Evolutionary conservation across 2,888 invertebrate species (phyloP), one percentile per base, ranked within the genome.

Genomic region (Drosophila testacea): DNA sequence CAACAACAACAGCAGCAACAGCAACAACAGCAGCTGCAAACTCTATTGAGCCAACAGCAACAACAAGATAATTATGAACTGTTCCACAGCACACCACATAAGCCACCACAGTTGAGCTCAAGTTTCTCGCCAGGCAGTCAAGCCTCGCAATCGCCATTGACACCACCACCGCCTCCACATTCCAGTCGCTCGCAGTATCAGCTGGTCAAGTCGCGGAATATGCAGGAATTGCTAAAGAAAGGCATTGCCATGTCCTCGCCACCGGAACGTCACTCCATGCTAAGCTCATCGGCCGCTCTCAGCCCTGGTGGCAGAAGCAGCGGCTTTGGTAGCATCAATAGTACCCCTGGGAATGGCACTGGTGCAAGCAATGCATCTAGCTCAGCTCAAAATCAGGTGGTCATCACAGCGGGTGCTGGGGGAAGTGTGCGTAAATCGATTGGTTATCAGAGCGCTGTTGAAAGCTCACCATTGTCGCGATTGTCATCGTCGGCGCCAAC

Each of bases 401-500:
- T 79, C 36, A 69, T 78, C 44, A 78, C 77, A 0, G 80, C 74
- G 11, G 36, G 63, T 6, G 68, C 69, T 2, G 1, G 69, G 13
- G 73, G 74, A 44, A 79, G 77, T 52, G 83, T 84, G 32, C 90
- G 91, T 51, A 91, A 91, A 66, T 89, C 91, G 9, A 87, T 91
- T 72, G 81, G 83, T 22, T 88, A 83, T 64, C 91, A 85, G 52
- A 75, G 82, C 42, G 87, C 86, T 38, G 77, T 80, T 9, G 91
- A 90, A 46, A 84, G 74, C 48, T 82, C 92, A 4, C 85, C 81
- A 56, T 56, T 94, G 69, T 94, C 96, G 34, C 94, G 97, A 66
- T 93, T 97, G 4, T 97, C 97, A 4, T 96, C 97, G 51, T 97
- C 97, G 54, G 97, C 97, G 32, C 97, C 97, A 4, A 96, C 97